Evolutionary conservation across 2,888 invertebrate genomes (phyloP).

Genomic region (Syrphus vitripennis): DNA sequence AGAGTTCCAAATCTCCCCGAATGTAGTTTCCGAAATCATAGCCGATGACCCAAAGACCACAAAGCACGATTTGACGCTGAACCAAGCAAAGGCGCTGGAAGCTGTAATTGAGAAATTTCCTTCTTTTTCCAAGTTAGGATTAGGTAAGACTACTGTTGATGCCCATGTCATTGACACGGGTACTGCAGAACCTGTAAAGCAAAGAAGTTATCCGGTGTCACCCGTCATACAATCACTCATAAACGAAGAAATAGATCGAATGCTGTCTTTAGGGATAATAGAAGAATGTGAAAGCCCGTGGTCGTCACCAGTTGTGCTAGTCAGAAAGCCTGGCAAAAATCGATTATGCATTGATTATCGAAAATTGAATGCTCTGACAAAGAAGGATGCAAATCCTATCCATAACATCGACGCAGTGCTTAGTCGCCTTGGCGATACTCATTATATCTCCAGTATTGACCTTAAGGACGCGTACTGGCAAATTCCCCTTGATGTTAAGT

Average conservation of each 20-base stretch:
- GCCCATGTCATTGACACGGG: constrained; percentile 51
- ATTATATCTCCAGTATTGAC: no score
- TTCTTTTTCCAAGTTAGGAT: background rate
- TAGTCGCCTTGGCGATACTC: no score
- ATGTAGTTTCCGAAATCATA: background rate
- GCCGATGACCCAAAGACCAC: background rate
- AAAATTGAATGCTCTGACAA: constrained; percentile 73
- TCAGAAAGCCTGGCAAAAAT: no score
- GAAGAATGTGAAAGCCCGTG: constrained; percentile 67
- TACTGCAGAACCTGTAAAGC: constrained; percentile 40
- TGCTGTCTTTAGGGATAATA: constrained; percentile 74
- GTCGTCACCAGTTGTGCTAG: no score
- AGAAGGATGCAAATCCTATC: constrained; percentile 40
- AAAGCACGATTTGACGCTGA: background rate
- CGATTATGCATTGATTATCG: constrained; percentile 74
- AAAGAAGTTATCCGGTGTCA: background rate
- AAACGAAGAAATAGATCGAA: constrained; percentile 73
- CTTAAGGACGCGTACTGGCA: constrained; percentile 52
- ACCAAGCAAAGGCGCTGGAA: background rate
- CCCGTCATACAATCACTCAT: constrained; percentile 54
- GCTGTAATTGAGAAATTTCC: background rate
- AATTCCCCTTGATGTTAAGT: constrained; percentile 19
- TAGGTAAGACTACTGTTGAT: constrained; percentile 35
- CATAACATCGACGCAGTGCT: constrained; percentile 72
- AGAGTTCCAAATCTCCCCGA: background rate